phyloP scores from a whole-genome alignment of 2,797 vertebrate genomes.

The Leptatherina wallacei region DNA sequence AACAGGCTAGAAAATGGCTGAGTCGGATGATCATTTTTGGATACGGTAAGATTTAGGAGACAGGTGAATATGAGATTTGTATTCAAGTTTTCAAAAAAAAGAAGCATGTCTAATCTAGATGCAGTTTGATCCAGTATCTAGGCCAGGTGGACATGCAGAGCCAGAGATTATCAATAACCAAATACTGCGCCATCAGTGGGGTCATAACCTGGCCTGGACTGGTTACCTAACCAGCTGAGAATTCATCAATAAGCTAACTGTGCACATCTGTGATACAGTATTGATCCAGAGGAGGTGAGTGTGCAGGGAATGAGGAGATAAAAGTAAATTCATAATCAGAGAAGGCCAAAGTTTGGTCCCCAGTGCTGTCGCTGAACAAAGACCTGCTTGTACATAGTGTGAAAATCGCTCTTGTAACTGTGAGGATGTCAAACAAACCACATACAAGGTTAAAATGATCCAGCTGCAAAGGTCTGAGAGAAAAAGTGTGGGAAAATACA shows the following conservation, averaged over 20 bases:
- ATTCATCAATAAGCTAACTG: slow-evolving; percentile 38
- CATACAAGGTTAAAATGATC: background rate
- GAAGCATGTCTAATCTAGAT: background rate
- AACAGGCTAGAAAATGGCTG: rapidly evolving
- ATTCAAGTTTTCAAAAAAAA: no score
- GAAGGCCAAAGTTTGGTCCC: slow-evolving; percentile 38
- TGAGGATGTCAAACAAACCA: background rate
- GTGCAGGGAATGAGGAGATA: background rate
- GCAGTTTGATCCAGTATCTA: background rate
- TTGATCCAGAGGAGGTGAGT: slow-evolving; percentile 14
- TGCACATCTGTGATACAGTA: slow-evolving; percentile 30
- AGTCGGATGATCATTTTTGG: background rate
- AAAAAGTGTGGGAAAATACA: no score
- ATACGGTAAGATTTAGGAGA: background rate
- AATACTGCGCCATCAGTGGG: slow-evolving; percentile 28
- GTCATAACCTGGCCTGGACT: slow-evolving; percentile 5
- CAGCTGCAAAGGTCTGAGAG: background rate
- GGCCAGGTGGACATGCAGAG: slow-evolving; percentile 20
- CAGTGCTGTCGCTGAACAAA: slow-evolving; percentile 42
- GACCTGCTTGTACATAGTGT: slow-evolving; percentile 39
- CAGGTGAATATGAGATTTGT: background rate
- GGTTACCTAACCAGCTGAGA: slow-evolving; percentile 41
- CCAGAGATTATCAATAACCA: slow-evolving; percentile 48
- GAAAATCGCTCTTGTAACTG: slow-evolving; percentile 22
- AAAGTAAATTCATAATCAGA: slow-evolving; percentile 23